Evolutionary conservation across 2,113 vertebrate genomes (phyloP).

Genomic region (Caretta caretta): DNA sequence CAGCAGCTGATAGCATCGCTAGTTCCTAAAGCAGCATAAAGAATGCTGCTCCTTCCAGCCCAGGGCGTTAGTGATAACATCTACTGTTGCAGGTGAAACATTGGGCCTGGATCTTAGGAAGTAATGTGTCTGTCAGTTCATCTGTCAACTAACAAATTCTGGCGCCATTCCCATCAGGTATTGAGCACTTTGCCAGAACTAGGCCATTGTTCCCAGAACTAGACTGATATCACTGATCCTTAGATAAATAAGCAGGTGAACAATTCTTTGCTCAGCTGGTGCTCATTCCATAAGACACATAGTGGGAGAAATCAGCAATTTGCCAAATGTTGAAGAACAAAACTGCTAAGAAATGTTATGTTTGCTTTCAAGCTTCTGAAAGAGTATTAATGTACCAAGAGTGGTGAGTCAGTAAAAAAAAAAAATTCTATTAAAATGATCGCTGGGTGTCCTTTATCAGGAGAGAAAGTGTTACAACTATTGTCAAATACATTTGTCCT

Average conservation of each 20-base stretch:
- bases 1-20: neutral
- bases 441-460: neutral
- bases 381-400: neutral
- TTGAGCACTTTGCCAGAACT: neutral
- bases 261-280: neutral
- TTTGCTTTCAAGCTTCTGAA: neutral
- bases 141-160: neutral
- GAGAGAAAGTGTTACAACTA: neutral
- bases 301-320: neutral
- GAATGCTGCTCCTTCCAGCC: neutral
- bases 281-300: neutral
- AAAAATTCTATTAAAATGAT: conserved; percentile 2
- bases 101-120: neutral
- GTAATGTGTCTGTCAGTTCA: neutral
- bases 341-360: neutral
- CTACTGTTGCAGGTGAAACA: neutral
- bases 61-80: neutral
- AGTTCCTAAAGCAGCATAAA: neutral
- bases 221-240: neutral
- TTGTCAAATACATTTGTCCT: neutral
- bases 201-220: neutral
- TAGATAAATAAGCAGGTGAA: neutral
- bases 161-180: neutral
- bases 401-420: neutral
- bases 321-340: neutral